Evolutionary conservation across 2,797 vertebrate species (phyloP).

Genomic region (Lepidocolaptes lacrymiger): DNA sequence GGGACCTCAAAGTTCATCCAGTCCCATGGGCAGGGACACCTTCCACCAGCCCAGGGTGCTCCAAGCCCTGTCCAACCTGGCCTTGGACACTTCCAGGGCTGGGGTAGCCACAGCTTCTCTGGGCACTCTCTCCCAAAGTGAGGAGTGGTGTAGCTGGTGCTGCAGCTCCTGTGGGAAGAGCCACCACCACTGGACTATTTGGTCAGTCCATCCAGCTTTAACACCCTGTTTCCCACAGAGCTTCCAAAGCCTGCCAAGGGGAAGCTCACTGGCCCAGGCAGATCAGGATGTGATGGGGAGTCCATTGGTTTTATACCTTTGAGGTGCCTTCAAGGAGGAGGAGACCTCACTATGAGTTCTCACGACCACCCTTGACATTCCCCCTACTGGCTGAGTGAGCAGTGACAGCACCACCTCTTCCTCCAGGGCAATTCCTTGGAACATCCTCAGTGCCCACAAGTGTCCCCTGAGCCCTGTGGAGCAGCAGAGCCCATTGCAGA

Average conservation of each 20-base stretch:
- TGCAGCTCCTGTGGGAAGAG: not conserved
- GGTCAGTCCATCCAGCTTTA: too few species aligned
- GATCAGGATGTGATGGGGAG: not conserved
- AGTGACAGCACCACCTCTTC: rapidly evolving
- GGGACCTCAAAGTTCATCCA: too few species aligned
- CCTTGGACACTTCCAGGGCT: not conserved
- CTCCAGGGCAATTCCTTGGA: not conserved
- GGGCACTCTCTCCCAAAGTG: not conserved
- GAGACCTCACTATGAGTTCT: not conserved
- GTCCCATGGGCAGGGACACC: too few species aligned
- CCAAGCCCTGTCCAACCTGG: too few species aligned
- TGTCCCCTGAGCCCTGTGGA: not conserved
- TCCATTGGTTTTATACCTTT: rapidly evolving
- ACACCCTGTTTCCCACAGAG: not conserved
- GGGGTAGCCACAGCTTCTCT: not conserved
- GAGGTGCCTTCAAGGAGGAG: not conserved
- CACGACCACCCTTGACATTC: not conserved
- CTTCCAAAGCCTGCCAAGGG: not conserved
- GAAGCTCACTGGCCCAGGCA: not conserved
- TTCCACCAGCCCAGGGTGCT: too few species aligned
- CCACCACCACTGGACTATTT: too few species aligned
- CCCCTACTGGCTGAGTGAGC: rapidly evolving
- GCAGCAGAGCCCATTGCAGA: not conserved
- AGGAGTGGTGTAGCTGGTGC: not conserved
- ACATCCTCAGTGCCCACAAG: not conserved